Evolutionary conservation across 2,113 vertebrate species (phyloP), one percentile per base, ranked within the genome.

Genomic region (Callionymus lyra): DNA sequence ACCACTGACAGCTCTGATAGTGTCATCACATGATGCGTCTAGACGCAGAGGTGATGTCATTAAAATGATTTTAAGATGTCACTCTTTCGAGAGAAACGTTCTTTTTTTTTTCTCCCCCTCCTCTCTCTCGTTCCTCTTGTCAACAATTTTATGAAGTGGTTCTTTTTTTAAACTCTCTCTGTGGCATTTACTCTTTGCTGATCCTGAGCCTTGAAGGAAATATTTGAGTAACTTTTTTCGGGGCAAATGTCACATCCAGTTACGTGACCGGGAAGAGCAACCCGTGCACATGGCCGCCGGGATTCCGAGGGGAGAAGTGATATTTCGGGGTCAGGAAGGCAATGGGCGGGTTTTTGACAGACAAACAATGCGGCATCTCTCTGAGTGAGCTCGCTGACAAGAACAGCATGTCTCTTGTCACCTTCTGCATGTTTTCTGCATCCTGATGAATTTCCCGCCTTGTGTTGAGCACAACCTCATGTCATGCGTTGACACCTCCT

Each of bases 391-490:
- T 39, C 48, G 59, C 41, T 54, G 57, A 74, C 58, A 60, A 69
- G 52, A 56, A 65, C 57, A 10, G 63, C 76, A 65, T 58, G 79
- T 65, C 63, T 68, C 10, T 2, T 47, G 53, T 50, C 55, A 62
- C 63, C 52, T 56, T 49, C 33, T 41, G 63, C 67, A 54, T 55
- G 53, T 34, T 65, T 40, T 56, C 53, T 70, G 65, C 64, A 61
- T 60, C 67, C 46, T 46, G 45, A 16, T n/a, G n/a, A 53, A 36
- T 44, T 45, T 44, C 21, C 21, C 53, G 14, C 53, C n/a, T 44
- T 38, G 14, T 41, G 9, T 53, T 51, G 47, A 40, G 39, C 39
- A 14, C 18, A 60, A 38, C 36, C 47, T 31, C 19, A 31, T 32
- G 36, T 60, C 38, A 43, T 40, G 6, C 36, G 39, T 53, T 49